phyloP scores from a whole-genome alignment of 2,113 vertebrate species.

The Toxostoma redivivum region DNA sequence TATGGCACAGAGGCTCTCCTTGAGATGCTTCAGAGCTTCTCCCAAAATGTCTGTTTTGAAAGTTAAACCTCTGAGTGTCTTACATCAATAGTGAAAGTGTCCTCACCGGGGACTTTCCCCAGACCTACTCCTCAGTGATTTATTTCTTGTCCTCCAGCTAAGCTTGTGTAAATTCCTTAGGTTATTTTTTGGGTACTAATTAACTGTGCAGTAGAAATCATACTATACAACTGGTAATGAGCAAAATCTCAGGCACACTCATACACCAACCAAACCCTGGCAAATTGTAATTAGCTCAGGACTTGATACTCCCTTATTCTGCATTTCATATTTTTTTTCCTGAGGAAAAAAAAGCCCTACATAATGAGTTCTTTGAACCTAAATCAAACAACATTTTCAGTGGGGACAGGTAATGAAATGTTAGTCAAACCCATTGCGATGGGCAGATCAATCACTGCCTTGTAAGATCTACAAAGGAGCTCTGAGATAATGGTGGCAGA shows the following conservation, averaged over 20 bases:
- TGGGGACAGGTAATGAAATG: constrained; percentile 54
- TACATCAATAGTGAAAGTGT: not conserved
- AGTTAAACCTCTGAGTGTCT: not conserved
- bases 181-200: constrained; percentile 58
- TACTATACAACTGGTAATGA: constrained; percentile 59
- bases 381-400: constrained; percentile 63
- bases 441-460: constrained; percentile 45
- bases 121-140: constrained; percentile 3
- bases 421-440: constrained; percentile 34
- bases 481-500: constrained; percentile 1
- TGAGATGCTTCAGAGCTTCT: not conserved
- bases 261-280: constrained; percentile 18
- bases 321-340: constrained; percentile 10
- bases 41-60: not conserved
- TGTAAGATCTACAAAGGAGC: constrained; percentile 1
- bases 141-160: constrained; percentile 23
- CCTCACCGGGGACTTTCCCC: not conserved
- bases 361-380: constrained; percentile 62
- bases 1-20: not conserved
- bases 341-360: not conserved
- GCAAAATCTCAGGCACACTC: constrained; percentile 27
- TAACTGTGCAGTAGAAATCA: constrained; percentile 41
- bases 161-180: constrained; percentile 31
- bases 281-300: constrained; percentile 56
- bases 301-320: constrained; percentile 31